A percentile compares a stretch with the other conserved stretches of the same genome.
These are phyloP conservation scores for Equus przewalskii DNA, from an alignment of 2,113 vertebrate genomes.

Conservation along the genomic window DNA sequence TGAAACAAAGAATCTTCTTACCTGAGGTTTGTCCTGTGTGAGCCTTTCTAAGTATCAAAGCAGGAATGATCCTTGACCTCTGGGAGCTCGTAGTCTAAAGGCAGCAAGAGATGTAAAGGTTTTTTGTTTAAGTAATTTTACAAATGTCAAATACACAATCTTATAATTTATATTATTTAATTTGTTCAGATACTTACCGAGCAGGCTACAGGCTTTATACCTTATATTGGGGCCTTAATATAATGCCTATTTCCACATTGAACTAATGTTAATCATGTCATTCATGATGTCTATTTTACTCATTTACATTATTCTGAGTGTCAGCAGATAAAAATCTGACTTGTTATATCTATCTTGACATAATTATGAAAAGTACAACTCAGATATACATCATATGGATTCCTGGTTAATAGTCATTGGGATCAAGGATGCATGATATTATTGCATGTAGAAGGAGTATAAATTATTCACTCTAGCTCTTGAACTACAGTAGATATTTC, in stretches of 20 bases:
- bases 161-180: conserved; percentile 37
- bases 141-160: conserved; percentile 45
- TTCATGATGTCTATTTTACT: conserved; percentile 25
- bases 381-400: background rate
- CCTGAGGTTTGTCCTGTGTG: background rate
- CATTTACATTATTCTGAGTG: background rate
- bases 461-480: conserved; percentile 16
- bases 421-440: background rate
- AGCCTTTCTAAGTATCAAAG: conserved; percentile 45
- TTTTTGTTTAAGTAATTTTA: conserved; percentile 56
- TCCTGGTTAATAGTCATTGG: background rate
- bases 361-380: conserved; percentile 49
- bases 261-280: conserved; percentile 22
- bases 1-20: conserved; percentile 24
- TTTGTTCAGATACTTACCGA: conserved; percentile 57
- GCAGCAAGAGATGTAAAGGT: background rate
- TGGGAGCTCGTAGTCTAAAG: conserved; percentile 20
- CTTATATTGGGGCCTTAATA: background rate
- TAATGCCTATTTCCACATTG: conserved; percentile 26
- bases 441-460: conserved; percentile 39
- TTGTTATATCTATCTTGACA: background rate
- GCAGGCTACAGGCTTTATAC: background rate
- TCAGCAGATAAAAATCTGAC: conserved; percentile 51
- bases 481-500: conserved; percentile 24
- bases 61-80: conserved; percentile 1